Conservation (phyloP, 2,113 vertebrate genomes). For the Rhinoderma darwinii region DNA sequence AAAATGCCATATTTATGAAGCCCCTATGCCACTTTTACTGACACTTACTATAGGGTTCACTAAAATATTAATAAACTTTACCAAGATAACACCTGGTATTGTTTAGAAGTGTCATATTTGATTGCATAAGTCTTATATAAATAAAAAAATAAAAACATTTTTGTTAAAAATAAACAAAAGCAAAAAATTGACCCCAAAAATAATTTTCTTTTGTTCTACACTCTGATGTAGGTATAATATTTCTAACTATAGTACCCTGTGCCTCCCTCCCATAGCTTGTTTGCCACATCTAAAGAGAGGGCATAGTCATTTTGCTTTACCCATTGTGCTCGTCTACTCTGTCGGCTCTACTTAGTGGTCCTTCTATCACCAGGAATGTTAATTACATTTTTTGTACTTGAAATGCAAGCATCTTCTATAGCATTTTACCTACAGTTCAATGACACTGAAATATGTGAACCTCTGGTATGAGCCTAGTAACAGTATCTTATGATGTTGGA, state of each 20-base stretch:
- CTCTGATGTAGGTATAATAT: background rate
- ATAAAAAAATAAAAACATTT: background rate
- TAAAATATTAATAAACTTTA: too few relatives aligned
- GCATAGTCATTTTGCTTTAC: background rate
- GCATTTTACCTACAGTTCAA: conserved; percentile 52
- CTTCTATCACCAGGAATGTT: conserved; percentile 47
- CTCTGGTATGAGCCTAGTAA: conserved; percentile 19
- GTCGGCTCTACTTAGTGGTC: background rate
- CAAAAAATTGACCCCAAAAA: background rate
- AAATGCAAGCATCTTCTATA: conserved; percentile 28
- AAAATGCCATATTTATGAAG: too few relatives aligned
- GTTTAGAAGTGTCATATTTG: too few relatives aligned
- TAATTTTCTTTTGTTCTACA: background rate
- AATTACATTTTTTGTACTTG: conserved; percentile 25
- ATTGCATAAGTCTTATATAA: too few relatives aligned
- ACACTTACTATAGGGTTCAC: too few relatives aligned
- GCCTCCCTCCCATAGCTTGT: background rate
- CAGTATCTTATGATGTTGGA: conserved; percentile 40
- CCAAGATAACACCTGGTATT: too few relatives aligned
- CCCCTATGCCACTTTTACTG: too few relatives aligned
- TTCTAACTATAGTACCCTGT: background rate
- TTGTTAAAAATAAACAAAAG: background rate
- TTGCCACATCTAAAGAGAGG: background rate
- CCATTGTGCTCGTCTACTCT: background rate
- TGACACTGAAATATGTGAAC: conserved; percentile 51